Base-by-base conservation (phyloP, 2,797 vertebrate genomes). In the Rhynchonycteris naso region DNA sequence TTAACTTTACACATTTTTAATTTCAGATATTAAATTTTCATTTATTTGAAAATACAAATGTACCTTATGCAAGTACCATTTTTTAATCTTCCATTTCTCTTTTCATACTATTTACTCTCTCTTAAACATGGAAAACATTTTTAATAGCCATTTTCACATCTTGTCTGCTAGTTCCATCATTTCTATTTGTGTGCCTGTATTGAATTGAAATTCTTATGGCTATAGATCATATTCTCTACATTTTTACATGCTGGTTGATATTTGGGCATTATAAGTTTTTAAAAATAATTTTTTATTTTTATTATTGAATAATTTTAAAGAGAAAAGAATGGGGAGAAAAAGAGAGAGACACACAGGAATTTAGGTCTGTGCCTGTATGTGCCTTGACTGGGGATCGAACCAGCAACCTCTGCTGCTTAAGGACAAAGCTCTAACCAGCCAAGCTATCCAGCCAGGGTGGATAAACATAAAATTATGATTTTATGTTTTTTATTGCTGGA, bases 31-130 rank as follows among this genome's bases (percentile, higher is more conserved):
- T 90, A 19, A 50, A 30, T 72, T 90, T 84, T n/a, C 9, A 50
- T 68, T 63, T 90, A 88, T 71, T 80, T 94, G 43, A 83, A 89
- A 75, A 79, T 87, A 63, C 22, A 61, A 83, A 83, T 21, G n/a
- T 50, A 18, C 16, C 85, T 52, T 47, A 58, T 56, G 11, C 33
- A 78, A 72, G 15, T 59, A 30, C 11, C 4, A 75, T 83, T 87
- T 76, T 56, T 80, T 90, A 72, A n/a, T 33, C 12, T 82, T 83
- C 22, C 5, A 58, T 76, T 94, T 91, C 22, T 63, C 33, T 79
- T 82, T 14, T 90, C 68, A 38, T 66, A 76, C 3, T 50, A 14
- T 50, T 58, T 28, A 3, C 50, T 94, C 85, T 88, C 33, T 91
- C 33, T 91, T 76, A 88, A 47, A 87, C 38, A 61, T 38, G 14